Evolutionary conservation across 2,797 vertebrate genomes (phyloP).

Genomic region (Gallinago nigripennis): DNA sequence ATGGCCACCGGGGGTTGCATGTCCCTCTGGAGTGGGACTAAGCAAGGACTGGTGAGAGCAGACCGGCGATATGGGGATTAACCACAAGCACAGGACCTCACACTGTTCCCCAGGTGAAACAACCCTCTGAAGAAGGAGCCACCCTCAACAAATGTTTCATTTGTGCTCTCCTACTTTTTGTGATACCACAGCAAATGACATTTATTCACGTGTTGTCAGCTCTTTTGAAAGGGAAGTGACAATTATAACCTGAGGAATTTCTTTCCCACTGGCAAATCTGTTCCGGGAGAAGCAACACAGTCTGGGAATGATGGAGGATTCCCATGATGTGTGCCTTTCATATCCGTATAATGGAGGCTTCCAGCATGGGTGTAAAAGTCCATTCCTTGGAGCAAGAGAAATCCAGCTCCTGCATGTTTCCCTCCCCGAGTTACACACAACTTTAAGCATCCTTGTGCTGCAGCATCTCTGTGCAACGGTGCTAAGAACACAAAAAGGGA

Average conservation of each 20-base stretch:
- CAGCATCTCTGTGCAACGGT: background rate
- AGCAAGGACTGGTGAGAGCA: background rate
- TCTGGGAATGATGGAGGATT: background rate
- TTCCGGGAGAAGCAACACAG: background rate
- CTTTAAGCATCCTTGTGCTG: background rate
- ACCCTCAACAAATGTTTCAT: background rate
- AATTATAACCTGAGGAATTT: background rate
- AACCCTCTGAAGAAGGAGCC: background rate
- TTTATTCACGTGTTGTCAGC: background rate
- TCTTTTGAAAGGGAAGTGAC: background rate
- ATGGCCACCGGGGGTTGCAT: rapidly evolving
- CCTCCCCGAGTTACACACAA: background rate
- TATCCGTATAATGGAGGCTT: background rate
- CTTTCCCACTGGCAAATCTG: background rate
- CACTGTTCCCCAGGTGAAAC: background rate
- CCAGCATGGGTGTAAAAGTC: background rate
- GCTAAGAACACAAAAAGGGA: background rate
- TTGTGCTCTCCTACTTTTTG: background rate
- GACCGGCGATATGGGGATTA: rapidly evolving
- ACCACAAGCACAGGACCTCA: background rate
- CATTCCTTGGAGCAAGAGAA: background rate
- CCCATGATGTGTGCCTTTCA: background rate
- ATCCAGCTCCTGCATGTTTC: background rate
- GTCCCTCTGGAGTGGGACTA: background rate
- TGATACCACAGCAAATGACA: background rate